A percentile compares a stretch with the other conserved stretches of the same genome.
These are phyloP conservation scores for Dyspetes luteomarginatus DNA, from an alignment of 2,888 invertebrate genomes.

Conservation along the genomic window DNA sequence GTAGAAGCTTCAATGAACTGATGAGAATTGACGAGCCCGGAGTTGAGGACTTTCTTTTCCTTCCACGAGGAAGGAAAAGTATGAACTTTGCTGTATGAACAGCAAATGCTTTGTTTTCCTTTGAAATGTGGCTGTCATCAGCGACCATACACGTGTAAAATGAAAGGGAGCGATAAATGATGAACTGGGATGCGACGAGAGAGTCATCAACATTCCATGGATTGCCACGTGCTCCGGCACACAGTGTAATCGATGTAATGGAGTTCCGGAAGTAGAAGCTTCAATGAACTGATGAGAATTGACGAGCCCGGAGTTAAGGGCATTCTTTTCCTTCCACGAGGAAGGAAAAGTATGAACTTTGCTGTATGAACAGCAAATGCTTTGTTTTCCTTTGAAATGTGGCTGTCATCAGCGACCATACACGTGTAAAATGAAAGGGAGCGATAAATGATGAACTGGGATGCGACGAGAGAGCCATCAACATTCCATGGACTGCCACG, in stretches of 20 bases:
- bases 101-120: background rate
- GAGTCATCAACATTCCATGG: slow-evolving; percentile 15
- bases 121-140: slow-evolving; percentile 34
- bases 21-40: slow-evolving; percentile 35
- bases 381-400: background rate
- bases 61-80: background rate
- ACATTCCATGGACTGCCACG: slow-evolving; percentile 5
- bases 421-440: too few species aligned
- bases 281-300: slow-evolving; percentile 51
- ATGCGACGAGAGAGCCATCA: slow-evolving; percentile 4
- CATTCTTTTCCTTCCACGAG: background rate
- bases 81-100: too few species aligned
- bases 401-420: slow-evolving; percentile 45
- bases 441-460: too few species aligned
- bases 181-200: too few species aligned
- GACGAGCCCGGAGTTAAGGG: slow-evolving; percentile 14
- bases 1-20: slow-evolving; percentile 32
- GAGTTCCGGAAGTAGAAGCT: slow-evolving; percentile 27
- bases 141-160: too few species aligned
- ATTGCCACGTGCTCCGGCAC: background rate
- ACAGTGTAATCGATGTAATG: slow-evolving; percentile 59
- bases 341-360: too few species aligned
- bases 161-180: too few species aligned
- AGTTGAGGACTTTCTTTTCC: slow-evolving; percentile 23
- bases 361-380: too few species aligned